Percentiles rank a stretch among this genome's conserved stretches.
Conservation (phyloP, 2,113 vertebrate species). For the Brachyistius frenatus region DNA sequence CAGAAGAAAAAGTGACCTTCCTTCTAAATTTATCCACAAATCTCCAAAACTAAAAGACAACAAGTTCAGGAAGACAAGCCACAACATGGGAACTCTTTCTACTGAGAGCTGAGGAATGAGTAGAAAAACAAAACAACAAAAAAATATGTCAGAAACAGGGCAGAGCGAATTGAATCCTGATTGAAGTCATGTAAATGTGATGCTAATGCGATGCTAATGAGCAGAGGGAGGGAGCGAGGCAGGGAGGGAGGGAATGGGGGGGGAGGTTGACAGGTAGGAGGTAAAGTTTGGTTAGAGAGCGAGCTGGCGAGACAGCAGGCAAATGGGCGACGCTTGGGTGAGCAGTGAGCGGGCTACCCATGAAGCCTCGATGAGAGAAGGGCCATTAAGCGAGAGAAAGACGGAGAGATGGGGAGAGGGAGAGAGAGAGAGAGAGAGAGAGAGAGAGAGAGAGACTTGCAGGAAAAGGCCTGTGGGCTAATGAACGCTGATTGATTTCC, state of each 20-base stretch:
- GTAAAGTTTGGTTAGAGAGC: conserved; percentile 83
- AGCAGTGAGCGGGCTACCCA: conserved; percentile 77
- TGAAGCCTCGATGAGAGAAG: conserved; percentile 67
- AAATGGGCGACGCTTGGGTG: conserved; percentile 74
- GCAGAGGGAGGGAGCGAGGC: conserved; percentile 44
- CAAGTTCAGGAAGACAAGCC: neutral
- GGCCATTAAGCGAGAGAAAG: conserved; percentile 67
- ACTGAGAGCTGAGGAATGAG: conserved; percentile 6
- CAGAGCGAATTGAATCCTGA: conserved; percentile 50
- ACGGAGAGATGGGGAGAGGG: conserved; percentile 9
- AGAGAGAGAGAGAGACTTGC: conserved; percentile 46
- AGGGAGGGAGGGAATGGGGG: neutral
- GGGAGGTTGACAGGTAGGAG: conserved; percentile 68
- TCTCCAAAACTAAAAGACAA: neutral
- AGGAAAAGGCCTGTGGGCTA: conserved; percentile 70
- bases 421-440: neutral
- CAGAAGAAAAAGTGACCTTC: too few species aligned
- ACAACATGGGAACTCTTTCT: conserved; percentile 14
- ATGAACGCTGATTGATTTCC: conserved; percentile 79
- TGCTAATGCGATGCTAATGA: conserved; percentile 77
- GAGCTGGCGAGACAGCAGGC: conserved; percentile 74
- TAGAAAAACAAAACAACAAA: neutral
- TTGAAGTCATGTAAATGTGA: conserved; percentile 58
- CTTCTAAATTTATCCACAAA: too few species aligned
- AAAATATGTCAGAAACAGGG: conserved; percentile 23